phyloP scores from a whole-genome alignment of 2,113 vertebrate species.

The Malurus elegans region DNA sequence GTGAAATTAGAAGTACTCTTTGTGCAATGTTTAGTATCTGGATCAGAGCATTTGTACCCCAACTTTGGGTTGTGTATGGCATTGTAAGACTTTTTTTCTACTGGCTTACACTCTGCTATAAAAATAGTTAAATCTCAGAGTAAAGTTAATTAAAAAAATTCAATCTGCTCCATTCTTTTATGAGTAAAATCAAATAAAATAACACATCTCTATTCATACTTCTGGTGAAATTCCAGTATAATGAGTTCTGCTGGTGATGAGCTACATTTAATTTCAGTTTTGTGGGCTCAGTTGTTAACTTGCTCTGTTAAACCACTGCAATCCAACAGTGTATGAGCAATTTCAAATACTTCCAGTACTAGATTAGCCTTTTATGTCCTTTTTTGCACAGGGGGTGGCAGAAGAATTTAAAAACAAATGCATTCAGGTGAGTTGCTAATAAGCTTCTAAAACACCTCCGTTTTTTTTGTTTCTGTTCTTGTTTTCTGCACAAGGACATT shows the following conservation, averaged over 20 bases:
- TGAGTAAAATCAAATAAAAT: neutral
- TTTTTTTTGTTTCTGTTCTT: neutral
- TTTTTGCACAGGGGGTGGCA: neutral
- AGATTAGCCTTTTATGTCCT: neutral
- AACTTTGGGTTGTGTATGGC: neutral
- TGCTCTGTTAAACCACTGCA: neutral
- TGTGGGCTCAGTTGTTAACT: neutral
- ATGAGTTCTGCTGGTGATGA: neutral
- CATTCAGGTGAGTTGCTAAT: neutral
- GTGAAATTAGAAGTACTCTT: neutral
- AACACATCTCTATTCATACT: neutral
- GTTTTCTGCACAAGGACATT: neutral
- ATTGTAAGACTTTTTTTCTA: neutral
- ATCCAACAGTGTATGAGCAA: neutral
- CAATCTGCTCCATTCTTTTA: neutral
- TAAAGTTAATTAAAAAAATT: neutral
- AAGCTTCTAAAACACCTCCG: neutral
- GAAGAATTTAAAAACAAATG: neutral
- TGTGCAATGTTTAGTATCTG: neutral
- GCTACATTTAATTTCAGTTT: neutral
- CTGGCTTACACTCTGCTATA: neutral
- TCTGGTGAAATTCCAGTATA: neutral
- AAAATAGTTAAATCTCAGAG: neutral
- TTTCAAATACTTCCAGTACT: neutral
- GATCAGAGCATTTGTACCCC: neutral